Base-by-base conservation (phyloP, 2,888 invertebrate genomes). In the Gymnocheta viridis region DNA sequence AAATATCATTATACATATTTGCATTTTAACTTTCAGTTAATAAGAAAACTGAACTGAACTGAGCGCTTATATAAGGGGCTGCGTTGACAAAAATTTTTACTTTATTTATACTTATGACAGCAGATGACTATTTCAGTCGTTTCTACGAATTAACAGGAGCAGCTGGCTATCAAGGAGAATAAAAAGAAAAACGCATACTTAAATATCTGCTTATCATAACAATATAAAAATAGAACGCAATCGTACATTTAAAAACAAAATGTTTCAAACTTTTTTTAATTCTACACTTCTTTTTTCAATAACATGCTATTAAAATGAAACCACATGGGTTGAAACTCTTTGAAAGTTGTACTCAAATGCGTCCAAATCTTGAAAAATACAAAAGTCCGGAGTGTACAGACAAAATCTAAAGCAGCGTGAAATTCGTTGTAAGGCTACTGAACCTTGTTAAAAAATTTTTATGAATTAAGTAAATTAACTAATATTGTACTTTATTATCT, bases 121-220 rank as follows among this genome's bases (percentile, higher is more conserved):
- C n/a, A n/a, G n/a, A n/a, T n/a, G n/a, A 41, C n/a, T 41, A 5
- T 38, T 38, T 2, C n/a, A 41, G n/a, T 41, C n/a, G 4, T 3
- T 3, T n/a, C 41, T 41, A 41, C 5, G n/a, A 41, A n/a, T 41
- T 41, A n/a, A n/a, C 41, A 3, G 41, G 14, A 5, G 41, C 41
- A n/a, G 41, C 41, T 41, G 41, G 41, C 3, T 41, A 41, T 41
- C 41, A 41, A n/a, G 41, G 41, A n/a, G 4, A 41, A 41, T 4
- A 14, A 41, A 41, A 41, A n/a, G 41, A 41, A 41, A 14, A n/a
- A 0, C n/a, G 5, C 6, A 85, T 91, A 10, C 86, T 90, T 3
- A 86, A 89, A 41, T 88, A 88, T 79, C 84, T 92, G 6, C 86
- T 87, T 19, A 85, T 82, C 6, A 85, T 89, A 9, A 78, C 76